Base-by-base conservation (phyloP, 2,113 vertebrate species). In the Heloderma charlesbogerti region DNA sequence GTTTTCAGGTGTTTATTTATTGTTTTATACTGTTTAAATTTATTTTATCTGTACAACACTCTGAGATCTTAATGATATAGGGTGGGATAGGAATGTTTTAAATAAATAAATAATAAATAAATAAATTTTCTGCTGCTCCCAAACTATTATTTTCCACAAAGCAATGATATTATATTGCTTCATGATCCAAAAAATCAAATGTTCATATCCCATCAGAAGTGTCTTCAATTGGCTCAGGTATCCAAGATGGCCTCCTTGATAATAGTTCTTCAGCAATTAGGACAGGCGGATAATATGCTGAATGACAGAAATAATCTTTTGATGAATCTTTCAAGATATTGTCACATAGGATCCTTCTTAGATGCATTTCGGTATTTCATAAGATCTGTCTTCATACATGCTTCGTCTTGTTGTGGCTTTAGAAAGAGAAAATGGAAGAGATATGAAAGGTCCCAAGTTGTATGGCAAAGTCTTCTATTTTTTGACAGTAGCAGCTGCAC, bases 401-500 rank as follows among this genome's bases (percentile, higher is more conserved):
- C 15, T 69, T 51, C 13, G 27, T 13, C 12, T 48, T 83, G 69
- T 74, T 25, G 13, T 20, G 37, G 9, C 22, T 83, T 84, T 48
- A 75, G 51, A 34, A 84, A 84, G 29, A 45, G 51, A 7, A 80
- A 48, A 80, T 31, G 51, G 60, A 80, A 84, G 25, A 75, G 37
- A 45, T n/a, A 75, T 6, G 51, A 83, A 57, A 84, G 34, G 27
- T 48, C 25, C 20, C 40, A 66, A 84, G 12, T 84, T 57, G 66
- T 25, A 89, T 83, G 67, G 69, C 80, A 45, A 74, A 72, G 67
- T 63, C 51, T 75, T 75, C 74, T n/a, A n/a, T 12, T 54, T 54
- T 54, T 74, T 74, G 74, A 84, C 31, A 84, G 29, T n/a, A 84
- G 80, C 40, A 66, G 51, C 37, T 89, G 71, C 71, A 89, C 84